A percentile compares a stretch with the other conserved stretches of the same genome.
These are phyloP conservation scores for Automeris io DNA, from an alignment of 2,888 invertebrate genomes.

Conservation along the genomic window DNA sequence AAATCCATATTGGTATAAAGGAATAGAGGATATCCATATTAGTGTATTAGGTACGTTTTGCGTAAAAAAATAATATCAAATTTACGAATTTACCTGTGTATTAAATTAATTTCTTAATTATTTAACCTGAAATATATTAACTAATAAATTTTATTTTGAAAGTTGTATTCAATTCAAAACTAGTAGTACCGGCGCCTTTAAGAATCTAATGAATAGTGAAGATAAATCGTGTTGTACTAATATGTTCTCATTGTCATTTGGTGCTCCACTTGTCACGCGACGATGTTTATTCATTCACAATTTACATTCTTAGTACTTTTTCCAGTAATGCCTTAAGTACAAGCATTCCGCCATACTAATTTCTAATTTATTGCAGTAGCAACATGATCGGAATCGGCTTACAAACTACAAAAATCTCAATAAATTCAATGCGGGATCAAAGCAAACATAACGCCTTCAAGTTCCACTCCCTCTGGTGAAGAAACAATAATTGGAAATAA, in stretches of 20 bases:
- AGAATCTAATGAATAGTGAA: too few relatives aligned
- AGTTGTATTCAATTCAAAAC: too few relatives aligned
- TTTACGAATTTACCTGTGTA: too few relatives aligned
- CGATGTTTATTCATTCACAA: conserved; percentile 64
- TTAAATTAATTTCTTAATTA: too few relatives aligned
- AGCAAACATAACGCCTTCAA: conserved; percentile 67
- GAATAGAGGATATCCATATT: too few relatives aligned
- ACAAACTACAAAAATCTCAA: conserved; percentile 12
- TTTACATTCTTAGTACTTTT: conserved; percentile 31
- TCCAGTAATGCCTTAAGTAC: conserved; percentile 11
- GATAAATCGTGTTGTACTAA: conserved; percentile 23
- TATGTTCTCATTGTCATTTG: conserved; percentile 30
- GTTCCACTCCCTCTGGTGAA: conserved; percentile 41
- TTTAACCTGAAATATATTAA: too few relatives aligned
- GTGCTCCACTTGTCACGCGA: conserved; percentile 60
- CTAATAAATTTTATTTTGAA: too few relatives aligned
- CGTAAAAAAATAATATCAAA: too few relatives aligned
- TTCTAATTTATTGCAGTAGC: neutral
- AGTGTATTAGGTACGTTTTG: too few relatives aligned
- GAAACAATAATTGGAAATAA: conserved; percentile 67
- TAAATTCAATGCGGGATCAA: conserved; percentile 42
- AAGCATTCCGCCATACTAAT: conserved; percentile 5
- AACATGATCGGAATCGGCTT: conserved; percentile 14
- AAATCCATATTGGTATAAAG: too few relatives aligned
- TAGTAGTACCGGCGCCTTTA: too few relatives aligned